Base-by-base conservation (phyloP, 2,888 invertebrate species). In the Isotomurus palustris region DNA sequence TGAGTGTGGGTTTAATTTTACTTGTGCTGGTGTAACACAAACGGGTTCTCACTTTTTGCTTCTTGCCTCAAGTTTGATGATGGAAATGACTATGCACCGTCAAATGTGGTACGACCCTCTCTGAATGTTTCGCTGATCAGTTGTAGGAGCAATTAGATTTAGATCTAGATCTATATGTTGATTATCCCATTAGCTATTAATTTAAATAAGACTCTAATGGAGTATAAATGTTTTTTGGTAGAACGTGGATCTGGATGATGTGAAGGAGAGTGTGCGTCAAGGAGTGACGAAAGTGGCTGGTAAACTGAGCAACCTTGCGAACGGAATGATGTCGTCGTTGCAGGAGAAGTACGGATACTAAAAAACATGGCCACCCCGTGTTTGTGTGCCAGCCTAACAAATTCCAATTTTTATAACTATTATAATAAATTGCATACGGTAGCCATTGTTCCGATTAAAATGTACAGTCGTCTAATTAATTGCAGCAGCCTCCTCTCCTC, bases 211-310 rank as follows among this genome's bases (percentile, higher is more conserved):
- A 38, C 19, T 19, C 38, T 38, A 38, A 17, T 5, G 8, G 38
- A 6, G 40, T 40, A 5, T 40, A 14, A 40, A 40, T 14, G 6
- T 8, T 40, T 40, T 6, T 43, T 43, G 21, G 14, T 12, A 74
- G 68, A 75, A 78, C 8, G 81, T 82, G 0, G 96, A 99, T 76
- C 82, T 99, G 61, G 91, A 95, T 68, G 97, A 97, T 73, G 92
- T 99, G 36, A 91, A 90, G 75, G 99, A 99, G 78, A 93, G 94
- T 67, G 94, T 99, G 32, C 86, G 90, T 72, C 90, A 92, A 74
- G 96, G 99, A 60, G 96, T 99, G 55, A 92, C 92, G 67, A 91
- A 91, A 79, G 96, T 99, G 64, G 97, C 97, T 50, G 96, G 93
- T n/a, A 88, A 88, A 73, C 79, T 99, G 63, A 95, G 96, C 72